Evolutionary conservation across 2,797 vertebrate genomes (phyloP), one percentile per base, ranked within the genome.

Genomic region (Sphenopsis melanotis): DNA sequence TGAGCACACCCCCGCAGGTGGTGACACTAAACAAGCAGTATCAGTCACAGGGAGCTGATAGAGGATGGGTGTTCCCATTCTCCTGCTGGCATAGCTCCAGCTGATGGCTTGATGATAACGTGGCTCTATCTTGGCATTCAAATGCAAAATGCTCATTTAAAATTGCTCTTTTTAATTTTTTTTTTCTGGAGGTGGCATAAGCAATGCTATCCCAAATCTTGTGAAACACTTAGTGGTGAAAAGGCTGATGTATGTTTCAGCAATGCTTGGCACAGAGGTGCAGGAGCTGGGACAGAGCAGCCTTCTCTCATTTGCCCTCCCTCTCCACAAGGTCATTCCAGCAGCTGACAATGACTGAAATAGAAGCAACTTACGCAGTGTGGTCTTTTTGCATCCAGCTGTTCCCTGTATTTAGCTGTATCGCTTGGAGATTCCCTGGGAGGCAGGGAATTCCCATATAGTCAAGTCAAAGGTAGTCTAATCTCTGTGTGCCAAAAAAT

Each of bases 21-120:
- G 92, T 87, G 96, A 53, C 88, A 82, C 79, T 94, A 93, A 96
- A 29, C 15, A 97, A 97, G 89, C 95, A 90, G 46, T 56, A 75
- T 76, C 83, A 84, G 81, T 93, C 61, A 93, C 49, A 82, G 36
- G 37, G 84, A 94, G 64, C 66, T 94, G 91, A 96, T 61, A 80
- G 56, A 83, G 46, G 59, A 78, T 77, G 88, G 79, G 83, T 78
- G 86, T 94, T 96, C 68, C 91, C 32, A 0, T 34, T 72, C 63
- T 74, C 75, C 71, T 79, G 26, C 75, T 77, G 93, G 65, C 66
- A 39, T 50, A 6, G 32, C 57, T 92, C 84, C 92, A 69, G 42
- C 29, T 39, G 9, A 17, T 50, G 56, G 34, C 32, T 10, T 64
- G 53, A 46, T 0, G 36, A 72, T 81, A 70, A 39, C 8, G 8